Percentiles rank a stretch among this genome's conserved stretches.
Conservation (phyloP, 2,888 invertebrate species). For the Cataglyphis livida region DNA sequence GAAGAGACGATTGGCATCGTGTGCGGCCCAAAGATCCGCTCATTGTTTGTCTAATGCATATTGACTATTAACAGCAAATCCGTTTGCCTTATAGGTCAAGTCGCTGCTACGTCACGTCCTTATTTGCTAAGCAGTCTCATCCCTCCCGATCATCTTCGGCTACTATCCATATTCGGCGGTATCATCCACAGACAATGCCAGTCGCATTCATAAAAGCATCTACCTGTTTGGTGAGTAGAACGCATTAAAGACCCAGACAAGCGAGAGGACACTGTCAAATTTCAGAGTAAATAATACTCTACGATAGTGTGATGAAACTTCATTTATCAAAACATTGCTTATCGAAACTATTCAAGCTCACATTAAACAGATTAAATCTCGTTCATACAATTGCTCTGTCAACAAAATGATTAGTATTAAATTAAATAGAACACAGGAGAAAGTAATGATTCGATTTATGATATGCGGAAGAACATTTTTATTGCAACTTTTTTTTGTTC, state of each 20-base stretch:
- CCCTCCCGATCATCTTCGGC: conserved; percentile 77
- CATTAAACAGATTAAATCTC: background rate
- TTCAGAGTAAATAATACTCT: background rate
- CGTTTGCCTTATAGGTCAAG: conserved; percentile 77
- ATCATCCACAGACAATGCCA: conserved; percentile 81
- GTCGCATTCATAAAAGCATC: conserved; percentile 79
- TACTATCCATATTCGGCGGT: conserved; percentile 80
- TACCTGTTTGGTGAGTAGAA: conserved; percentile 62
- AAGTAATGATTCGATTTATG: background rate
- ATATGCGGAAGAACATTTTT: background rate
- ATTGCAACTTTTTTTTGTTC: background rate
- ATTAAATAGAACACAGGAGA: background rate
- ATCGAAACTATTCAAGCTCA: background rate
- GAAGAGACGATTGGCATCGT: conserved; percentile 55
- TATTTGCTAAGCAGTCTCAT: conserved; percentile 75
- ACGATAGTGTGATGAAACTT: background rate
- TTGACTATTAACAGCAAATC: conserved; percentile 79
- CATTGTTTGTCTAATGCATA: conserved; percentile 78
- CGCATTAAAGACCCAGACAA: conserved; percentile 53
- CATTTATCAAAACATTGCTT: background rate
- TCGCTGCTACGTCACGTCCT: conserved; percentile 78
- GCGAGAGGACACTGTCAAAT: conserved; percentile 65
- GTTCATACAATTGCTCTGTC: background rate
- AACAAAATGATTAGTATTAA: background rate
- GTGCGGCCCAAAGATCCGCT: conserved; percentile 74